Evolutionary conservation across 2,888 invertebrate genomes (phyloP), one percentile per base, ranked within the genome.

Genomic region (Melinaea menophilus): DNA sequence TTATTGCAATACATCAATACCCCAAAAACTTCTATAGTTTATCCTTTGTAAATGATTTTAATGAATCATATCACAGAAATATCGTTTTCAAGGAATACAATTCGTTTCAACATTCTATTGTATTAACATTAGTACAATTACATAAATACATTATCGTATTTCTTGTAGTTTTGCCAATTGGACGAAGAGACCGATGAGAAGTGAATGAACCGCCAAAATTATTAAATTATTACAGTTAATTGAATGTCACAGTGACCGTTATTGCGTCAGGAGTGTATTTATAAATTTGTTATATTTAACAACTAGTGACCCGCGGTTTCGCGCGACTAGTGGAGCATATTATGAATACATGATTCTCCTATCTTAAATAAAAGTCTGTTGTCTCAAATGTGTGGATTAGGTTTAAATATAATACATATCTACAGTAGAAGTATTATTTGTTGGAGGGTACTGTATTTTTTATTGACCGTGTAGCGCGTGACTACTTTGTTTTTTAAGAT

Each of bases 191-290:
- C 59, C 48, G 45, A 9, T 56, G 45, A 12, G 47, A 63, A 57
- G 63, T 68, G 66, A 68, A 68, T 62, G 66, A 68, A 62, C 65
- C 59, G 58, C 60, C 58, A 41, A 67, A 61, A 57, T 35, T 45
- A 61, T 54, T 59, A 54, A 65, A 61, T 67, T 56, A 58, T 63
- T 59, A 58, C 58, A 51, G 48, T 34, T 13, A 58, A 11, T 41
- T 51, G 56, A 66, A 63, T 66, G 56, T 66, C 63, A 63, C 34
- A 55, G 41, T 47, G 55, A 56, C 35, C 55, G 12, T 59, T 58
- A 47, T 51, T 57, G 31, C 12, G 11, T 47, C 34, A 7, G 7
- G 35, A 51, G 22, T 5, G 22, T 34, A 22, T 31, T 51, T 31
- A 31, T 51, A 31, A 51, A 31, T 7, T n/a, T 22, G 5, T 2